Evolutionary conservation across 1,140 invertebrate species (phyloP), one percentile per base, ranked within the genome.

Genomic region (Liolophura sinensis): DNA sequence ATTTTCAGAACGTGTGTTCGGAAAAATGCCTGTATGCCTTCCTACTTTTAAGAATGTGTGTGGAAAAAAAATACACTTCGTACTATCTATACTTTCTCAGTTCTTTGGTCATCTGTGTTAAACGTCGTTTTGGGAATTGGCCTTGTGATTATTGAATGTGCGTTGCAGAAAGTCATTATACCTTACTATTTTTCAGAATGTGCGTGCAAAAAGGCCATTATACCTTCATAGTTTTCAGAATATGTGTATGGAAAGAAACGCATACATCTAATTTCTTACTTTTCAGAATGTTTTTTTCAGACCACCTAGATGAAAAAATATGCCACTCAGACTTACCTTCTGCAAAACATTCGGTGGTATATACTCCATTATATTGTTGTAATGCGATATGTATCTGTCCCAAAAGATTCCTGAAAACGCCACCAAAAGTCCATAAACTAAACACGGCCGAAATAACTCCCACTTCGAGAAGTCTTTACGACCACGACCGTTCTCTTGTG

Each of bases 301-400:
- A 60, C 49, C 67, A 67, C 52, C 79, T 78, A 78, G 78, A 81
- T 11, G 72, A 66, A 48, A 69, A 70, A 18, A 75, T 74, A 40
- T 74, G 66, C 16, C 74, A 16, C 11, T 72, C 67, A 40, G 31
- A 40, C 31, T 40, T 9, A 40, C 31, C 31, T 40, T 40, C 9
- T 40, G 31, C 31, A 40, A 3, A 40, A 9, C 3, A 40, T 40
- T 40, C 31, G 3, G 31, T 40, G 31, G 31, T 40, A 40, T 40
- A 40, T 68, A 63, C 76, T 77, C 60, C 70, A 81, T 54, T 78
- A 81, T 24, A 78, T 60, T 56, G 72, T 70, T 58, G 70, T 75
- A 64, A 75, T 78, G 51, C 75, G 78, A 57, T 69, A 69, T 73
- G 67, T 4, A 60, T 62, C 51, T 56, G 58, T 14, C 48, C n/a